Percentiles rank a stretch among this genome's conserved stretches.
These are phyloP conservation scores for Austrolebias charrua DNA, from an alignment of 2,797 vertebrate genomes.

Conservation along the genomic window DNA sequence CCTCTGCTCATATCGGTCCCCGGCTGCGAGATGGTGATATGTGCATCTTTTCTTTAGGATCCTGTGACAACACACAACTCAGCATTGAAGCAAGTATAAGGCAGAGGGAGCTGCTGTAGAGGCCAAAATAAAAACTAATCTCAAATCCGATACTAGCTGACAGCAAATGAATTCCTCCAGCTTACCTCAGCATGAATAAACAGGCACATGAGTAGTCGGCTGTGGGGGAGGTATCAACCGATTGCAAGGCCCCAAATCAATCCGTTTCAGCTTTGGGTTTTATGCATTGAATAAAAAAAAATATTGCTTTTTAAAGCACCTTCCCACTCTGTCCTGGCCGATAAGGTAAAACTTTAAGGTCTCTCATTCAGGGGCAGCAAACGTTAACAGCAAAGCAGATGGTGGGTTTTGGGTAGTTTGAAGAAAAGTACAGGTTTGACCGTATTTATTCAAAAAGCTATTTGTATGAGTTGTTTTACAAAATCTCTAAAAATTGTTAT, in stretches of 20 bases:
- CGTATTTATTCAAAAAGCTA: slow-evolving; percentile 19
- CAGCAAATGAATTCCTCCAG: slow-evolving; percentile 91
- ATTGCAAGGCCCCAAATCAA: slow-evolving; percentile 80
- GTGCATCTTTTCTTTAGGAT: slow-evolving; percentile 44
- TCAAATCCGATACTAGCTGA: slow-evolving; percentile 92
- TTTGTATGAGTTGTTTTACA: slow-evolving; percentile 10
- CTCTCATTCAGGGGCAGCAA: slow-evolving; percentile 60
- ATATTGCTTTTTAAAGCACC: slow-evolving; percentile 74
- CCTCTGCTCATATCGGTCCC: slow-evolving; percentile 64
- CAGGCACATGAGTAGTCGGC: slow-evolving; percentile 80
- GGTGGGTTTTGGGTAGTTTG: slow-evolving; percentile 26
- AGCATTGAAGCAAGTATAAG: slow-evolving; percentile 51
- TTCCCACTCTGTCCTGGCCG: slow-evolving; percentile 65
- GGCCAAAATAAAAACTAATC: slow-evolving; percentile 91
- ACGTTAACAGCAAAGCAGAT: slow-evolving; percentile 42
- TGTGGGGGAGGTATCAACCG: slow-evolving; percentile 67
- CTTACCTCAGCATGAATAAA: slow-evolving; percentile 95
- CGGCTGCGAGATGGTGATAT: slow-evolving; percentile 68
- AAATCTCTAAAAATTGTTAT: neutral
- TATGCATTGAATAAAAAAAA: slow-evolving; percentile 79
- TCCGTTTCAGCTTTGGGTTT: slow-evolving; percentile 79
- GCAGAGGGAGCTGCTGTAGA: slow-evolving; percentile 80
- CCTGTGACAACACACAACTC: slow-evolving; percentile 63
- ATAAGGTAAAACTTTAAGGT: slow-evolving; percentile 74
- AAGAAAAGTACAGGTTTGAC: slow-evolving; percentile 24